Conservation (phyloP, 2,797 vertebrate genomes). For the Arnoldichthys spilopterus region DNA sequence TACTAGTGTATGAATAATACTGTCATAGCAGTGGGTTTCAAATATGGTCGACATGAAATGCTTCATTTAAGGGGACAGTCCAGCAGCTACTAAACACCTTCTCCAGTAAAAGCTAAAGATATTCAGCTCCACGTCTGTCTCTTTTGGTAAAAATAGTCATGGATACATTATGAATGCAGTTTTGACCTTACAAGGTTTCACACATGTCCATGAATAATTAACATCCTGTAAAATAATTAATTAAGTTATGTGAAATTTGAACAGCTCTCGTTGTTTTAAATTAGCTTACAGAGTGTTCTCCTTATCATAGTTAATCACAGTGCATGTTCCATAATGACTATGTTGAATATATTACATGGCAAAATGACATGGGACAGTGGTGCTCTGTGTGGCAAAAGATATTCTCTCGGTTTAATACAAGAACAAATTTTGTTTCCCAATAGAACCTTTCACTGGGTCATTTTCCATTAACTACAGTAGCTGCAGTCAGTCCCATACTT, state of each 20-base stretch:
- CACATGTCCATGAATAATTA: slow-evolving; percentile 85
- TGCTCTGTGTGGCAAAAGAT: slow-evolving; percentile 20
- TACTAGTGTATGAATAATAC: background rate
- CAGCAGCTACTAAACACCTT: background rate
- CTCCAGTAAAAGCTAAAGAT: slow-evolving; percentile 3
- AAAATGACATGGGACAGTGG: slow-evolving; percentile 11
- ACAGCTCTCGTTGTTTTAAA: slow-evolving; percentile 86
- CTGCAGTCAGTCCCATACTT: no score
- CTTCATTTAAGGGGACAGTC: background rate
- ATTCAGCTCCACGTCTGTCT: slow-evolving; percentile 7
- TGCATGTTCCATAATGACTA: slow-evolving; percentile 77
- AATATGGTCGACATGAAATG: background rate
- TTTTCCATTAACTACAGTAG: no score
- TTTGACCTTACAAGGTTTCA: slow-evolving; percentile 87
- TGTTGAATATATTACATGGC: slow-evolving; percentile 75
- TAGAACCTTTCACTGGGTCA: background rate
- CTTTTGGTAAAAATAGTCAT: slow-evolving; percentile 82
- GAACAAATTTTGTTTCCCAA: background rate
- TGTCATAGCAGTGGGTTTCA: background rate
- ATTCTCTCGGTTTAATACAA: background rate
- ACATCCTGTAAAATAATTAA: slow-evolving; percentile 82
- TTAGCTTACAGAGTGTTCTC: slow-evolving; percentile 85
- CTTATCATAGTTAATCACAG: slow-evolving; percentile 88
- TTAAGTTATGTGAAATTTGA: slow-evolving; percentile 88
- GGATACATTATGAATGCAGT: slow-evolving; percentile 84